Base-by-base conservation (phyloP, 2,888 invertebrate species). In the Acleris laterana region DNA sequence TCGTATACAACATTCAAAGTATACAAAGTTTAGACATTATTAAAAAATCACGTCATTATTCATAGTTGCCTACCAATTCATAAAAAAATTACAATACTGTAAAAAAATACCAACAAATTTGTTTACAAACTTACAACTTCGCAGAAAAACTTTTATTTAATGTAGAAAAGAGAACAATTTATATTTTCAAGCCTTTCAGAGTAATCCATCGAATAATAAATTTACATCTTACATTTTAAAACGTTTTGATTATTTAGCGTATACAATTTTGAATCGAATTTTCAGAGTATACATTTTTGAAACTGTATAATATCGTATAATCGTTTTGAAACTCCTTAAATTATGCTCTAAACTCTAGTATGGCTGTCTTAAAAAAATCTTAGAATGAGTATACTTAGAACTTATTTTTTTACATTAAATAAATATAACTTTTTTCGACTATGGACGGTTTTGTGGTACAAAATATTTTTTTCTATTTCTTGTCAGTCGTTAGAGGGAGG, bases 391-490 rank as follows among this genome's bases (percentile, higher is more conserved):
- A 88, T 83, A 78, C 77, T 71, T 70, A 78, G 74, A 74, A 76
- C 74, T 75, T 74, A 78, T 77, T 73, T 75, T 72, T 77, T 77
- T 79, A 79, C 75, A 81, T 77, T 87, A 92, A 90, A 89, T 90
- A 90, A 91, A 90, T 90, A 88, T 80, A 83, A 79, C 81, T 81
- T 80, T 32, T 81, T 85, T 65, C 60, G 83, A 86, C 84, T 88
- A 84, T 90, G 92, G 92, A 92, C 92, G 92, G 92, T 82, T 78
- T 77, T 72, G 82, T 82, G 84, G 87, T 89, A 88, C 82, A 90
- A 88, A 88, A 87, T 87, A 88, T 83, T 73, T 84, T 86, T 58
- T 72, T 74, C 87, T 89, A 84, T 84, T 83, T 79, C 77, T 77
- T 79, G 77, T 81, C 89, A 89, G 88, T 88, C 89, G 79, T 79